These are phyloP conservation scores for Acanthosoma haemorrhoidale DNA, from an alignment of 2,888 invertebrate genomes.

Conservation along the genomic window DNA sequence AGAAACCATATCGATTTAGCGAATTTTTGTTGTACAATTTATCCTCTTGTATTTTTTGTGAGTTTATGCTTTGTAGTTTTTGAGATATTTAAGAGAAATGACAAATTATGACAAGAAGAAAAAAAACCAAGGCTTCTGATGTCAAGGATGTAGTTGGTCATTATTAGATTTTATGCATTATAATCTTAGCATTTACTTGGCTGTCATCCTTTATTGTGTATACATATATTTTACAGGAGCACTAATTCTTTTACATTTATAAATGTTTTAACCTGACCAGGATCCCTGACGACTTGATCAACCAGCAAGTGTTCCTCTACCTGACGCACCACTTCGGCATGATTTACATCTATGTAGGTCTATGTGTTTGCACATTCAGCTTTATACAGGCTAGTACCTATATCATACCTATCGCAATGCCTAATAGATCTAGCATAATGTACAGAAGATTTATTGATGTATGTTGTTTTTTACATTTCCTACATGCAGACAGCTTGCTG, in stretches of 20 bases:
- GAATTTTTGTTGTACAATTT: too few species aligned
- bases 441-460: background rate
- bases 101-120: too few species aligned
- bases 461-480: too few species aligned
- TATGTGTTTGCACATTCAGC: background rate
- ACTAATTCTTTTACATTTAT: background rate
- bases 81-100: too few species aligned
- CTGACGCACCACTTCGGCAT: background rate
- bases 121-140: too few species aligned
- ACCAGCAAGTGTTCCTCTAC: background rate
- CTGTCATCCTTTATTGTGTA: too few species aligned
- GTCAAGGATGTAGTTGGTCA: too few species aligned
- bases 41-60: too few species aligned
- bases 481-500: slow-evolving; percentile 45
- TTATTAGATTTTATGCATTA: too few species aligned
- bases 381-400: slow-evolving; percentile 2
- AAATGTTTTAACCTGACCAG: background rate
- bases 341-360: background rate
- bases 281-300: slow-evolving; percentile 13
- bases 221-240: background rate
- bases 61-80: too few species aligned
- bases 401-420: background rate
- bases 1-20: too few species aligned
- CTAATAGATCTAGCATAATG: background rate
- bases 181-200: too few species aligned